A percentile compares a stretch with the other conserved stretches of the same genome.
These are phyloP conservation scores for Listronotus oregonensis DNA, from an alignment of 1,140 invertebrate species.

Conservation along the genomic window DNA sequence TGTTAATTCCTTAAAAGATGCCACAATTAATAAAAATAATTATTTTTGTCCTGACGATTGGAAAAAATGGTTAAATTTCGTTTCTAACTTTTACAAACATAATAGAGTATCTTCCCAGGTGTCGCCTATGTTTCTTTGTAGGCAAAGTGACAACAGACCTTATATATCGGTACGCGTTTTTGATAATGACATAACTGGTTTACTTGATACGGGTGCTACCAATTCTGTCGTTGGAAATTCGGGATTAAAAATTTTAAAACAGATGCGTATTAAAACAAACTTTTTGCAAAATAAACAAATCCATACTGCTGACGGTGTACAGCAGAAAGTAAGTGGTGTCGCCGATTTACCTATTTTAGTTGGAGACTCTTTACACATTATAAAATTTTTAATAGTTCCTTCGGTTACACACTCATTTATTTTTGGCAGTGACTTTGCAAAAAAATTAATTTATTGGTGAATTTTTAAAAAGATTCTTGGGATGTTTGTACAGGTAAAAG, in stretches of 20 bases:
- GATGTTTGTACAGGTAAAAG: not conserved
- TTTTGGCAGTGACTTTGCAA: conserved; percentile 4
- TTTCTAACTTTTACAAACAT: not conserved
- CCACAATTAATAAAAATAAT: too few species aligned
- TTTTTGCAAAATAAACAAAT: not conserved
- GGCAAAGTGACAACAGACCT: conserved; percentile 10
- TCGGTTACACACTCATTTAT: not conserved
- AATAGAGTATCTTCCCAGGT: too few species aligned
- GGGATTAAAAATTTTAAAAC: conserved; percentile 12
- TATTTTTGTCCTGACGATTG: not conserved
- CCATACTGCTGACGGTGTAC: conserved; percentile 6
- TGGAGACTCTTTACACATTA: not conserved
- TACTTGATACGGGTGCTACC: conserved; percentile 14
- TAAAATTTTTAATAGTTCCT: not conserved
- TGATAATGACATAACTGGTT: conserved; percentile 9
- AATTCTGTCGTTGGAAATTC: conserved; percentile 4
- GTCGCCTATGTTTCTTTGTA: conserved; percentile 3
- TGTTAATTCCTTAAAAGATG: too few species aligned
- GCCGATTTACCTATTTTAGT: conserved; percentile 4
- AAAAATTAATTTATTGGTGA: not conserved
- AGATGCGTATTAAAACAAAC: not conserved
- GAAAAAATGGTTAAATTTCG: not conserved
- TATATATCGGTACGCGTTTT: conserved; percentile 17
- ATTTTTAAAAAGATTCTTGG: not conserved
- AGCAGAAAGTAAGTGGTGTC: not conserved